phyloP scores from a whole-genome alignment of 2,113 vertebrate genomes.

The Rhea pennata region DNA sequence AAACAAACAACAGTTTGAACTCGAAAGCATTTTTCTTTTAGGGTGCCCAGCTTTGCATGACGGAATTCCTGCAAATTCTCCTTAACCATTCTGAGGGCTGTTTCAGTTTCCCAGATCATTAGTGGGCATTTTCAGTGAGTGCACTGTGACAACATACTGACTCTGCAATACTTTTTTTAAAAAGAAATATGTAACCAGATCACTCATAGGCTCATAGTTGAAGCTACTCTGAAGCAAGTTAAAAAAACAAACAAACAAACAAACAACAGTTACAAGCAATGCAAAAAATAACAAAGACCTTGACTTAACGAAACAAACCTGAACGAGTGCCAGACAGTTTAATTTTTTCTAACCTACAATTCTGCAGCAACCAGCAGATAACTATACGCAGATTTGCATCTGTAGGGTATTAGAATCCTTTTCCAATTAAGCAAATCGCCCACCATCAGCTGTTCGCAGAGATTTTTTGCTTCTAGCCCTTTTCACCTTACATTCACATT shows the following conservation, averaged over 20 bases:
- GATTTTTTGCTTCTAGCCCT: background rate
- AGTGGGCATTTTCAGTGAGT: background rate
- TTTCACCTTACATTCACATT: background rate
- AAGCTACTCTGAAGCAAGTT: background rate
- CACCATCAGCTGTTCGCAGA: background rate
- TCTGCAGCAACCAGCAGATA: constrained; percentile 54
- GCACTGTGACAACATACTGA: background rate
- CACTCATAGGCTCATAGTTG: background rate
- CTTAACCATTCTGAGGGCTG: constrained; percentile 36
- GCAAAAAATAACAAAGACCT: constrained; percentile 45
- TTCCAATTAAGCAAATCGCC: background rate
- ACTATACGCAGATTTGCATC: constrained; percentile 43
- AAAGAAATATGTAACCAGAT: background rate
- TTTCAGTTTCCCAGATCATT: constrained; percentile 47
- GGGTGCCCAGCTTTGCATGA: constrained; percentile 70
- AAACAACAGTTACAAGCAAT: constrained; percentile 28
- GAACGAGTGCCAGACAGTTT: constrained; percentile 37
- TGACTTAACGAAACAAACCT: background rate
- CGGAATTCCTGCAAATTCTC: constrained; percentile 66
- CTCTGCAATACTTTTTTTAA: constrained; percentile 6
- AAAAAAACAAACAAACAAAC: background rate
- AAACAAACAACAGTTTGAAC: constrained; percentile 77
- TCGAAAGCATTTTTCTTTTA: constrained; percentile 76
- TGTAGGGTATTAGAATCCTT: constrained; percentile 9
- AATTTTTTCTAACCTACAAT: constrained; percentile 62